Conservation (phyloP, 1,140 invertebrate genomes). For the Drosophila pachea region DNA sequence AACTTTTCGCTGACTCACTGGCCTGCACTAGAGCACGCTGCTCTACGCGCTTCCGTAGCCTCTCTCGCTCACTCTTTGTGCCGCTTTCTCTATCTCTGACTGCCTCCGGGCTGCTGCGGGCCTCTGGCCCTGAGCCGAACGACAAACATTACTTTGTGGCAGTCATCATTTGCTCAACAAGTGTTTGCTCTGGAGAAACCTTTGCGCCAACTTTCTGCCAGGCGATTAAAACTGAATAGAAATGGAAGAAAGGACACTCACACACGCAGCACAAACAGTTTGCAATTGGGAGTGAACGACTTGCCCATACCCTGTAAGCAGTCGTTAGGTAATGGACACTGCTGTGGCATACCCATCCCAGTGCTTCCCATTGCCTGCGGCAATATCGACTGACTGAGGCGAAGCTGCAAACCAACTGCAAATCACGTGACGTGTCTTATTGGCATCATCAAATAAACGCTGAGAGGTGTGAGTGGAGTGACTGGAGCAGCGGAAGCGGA, state of each 20-base stretch:
- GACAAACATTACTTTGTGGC: constrained; percentile 73
- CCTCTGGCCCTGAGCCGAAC: constrained; percentile 35
- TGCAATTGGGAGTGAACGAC: constrained; percentile 5
- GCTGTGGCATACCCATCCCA: no score
- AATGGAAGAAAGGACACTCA: constrained; percentile 16
- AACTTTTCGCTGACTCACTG: constrained; percentile 15
- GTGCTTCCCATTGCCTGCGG: neutral
- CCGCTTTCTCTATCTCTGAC: no score
- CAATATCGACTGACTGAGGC: neutral
- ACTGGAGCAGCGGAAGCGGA: neutral
- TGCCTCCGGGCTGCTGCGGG: neutral
- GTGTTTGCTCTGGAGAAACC: constrained; percentile 68
- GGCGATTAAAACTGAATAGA: constrained; percentile 43
- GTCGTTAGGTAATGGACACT: no score
- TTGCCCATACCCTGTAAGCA: neutral
- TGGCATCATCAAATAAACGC: constrained; percentile 56
- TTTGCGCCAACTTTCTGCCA: constrained; percentile 52
- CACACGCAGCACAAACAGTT: constrained; percentile 9
- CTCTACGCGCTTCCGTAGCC: neutral
- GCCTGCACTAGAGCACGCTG: constrained; percentile 2
- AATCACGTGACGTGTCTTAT: constrained; percentile 74
- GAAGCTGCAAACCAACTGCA: constrained; percentile 1
- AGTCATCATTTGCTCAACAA: constrained; percentile 74
- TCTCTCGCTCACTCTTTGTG: neutral
- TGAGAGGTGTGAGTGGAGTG: neutral